Base-by-base conservation (phyloP, 2,113 vertebrate genomes). In the Chaetodon trifascialis region DNA sequence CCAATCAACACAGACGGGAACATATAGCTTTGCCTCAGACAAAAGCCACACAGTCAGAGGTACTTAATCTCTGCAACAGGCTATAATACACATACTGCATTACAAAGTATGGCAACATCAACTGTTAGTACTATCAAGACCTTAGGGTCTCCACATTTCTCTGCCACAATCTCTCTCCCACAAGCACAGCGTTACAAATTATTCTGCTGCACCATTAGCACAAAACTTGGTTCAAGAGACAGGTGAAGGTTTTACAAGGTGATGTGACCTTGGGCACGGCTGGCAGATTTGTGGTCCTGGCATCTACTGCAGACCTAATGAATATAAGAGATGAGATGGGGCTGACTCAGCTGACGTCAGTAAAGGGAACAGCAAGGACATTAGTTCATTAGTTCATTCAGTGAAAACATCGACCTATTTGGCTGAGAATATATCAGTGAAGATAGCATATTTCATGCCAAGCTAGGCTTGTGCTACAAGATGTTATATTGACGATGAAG, bases 281-380 rank as follows among this genome's bases (percentile, higher is more conserved):
- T 30, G 11, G 60, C 75, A 40, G 68, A 58, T 71, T 72, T n/a
- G 52, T 66, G 19, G 23, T 52, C 17, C 34, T 67, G 62, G 67
- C 36, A 11, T 67, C 36, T 62, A 25, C 19, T 42, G 40, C 40
- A 46, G 49, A 58, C 30, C 62, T 63, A 75, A 85, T 76, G 70
- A 81, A 83, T 73, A 68, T 49, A 69, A 70, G n/a, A 60, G 34
- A 72, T 58, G 58, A 73, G 56, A 73, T 14, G 38, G 21, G 21
- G 55, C 70, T 64, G 79, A 83, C 30, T 77, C 79, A 77, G 68
- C 72, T 19, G 58, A 73, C 55, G 14, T 75, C 73, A 87, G 58
- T 9, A 21, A 36, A 25, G 2, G 30, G n/a, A 64, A 44, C 19
- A 70, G 54, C n/a, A 62, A 54, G 60, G 30, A 54, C 47, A 54